phyloP scores from a whole-genome alignment of 53 echinoderm and acorn worm genomes.

The Glandiceps talaboti region DNA sequence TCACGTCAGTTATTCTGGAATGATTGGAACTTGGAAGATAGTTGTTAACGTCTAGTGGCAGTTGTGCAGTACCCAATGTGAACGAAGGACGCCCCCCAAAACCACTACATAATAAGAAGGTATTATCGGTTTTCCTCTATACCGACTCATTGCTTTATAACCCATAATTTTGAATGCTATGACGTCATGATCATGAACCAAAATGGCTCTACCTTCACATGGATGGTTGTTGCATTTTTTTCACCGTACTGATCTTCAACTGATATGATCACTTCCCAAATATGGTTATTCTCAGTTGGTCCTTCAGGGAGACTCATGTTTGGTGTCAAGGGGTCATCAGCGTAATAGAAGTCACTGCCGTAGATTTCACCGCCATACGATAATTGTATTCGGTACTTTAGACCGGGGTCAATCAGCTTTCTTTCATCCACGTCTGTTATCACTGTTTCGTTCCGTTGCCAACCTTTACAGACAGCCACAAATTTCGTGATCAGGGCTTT shows the following conservation, averaged over 20 bases:
- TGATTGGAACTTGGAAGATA: too few relatives aligned
- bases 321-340: background rate
- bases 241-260: background rate
- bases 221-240: background rate
- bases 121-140: too few relatives aligned
- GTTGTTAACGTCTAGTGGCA: too few relatives aligned
- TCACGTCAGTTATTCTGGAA: too few relatives aligned
- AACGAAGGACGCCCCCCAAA: too few relatives aligned
- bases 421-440: background rate
- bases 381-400: background rate
- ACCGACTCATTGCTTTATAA: too few relatives aligned
- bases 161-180: too few relatives aligned
- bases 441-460: background rate
- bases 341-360: background rate
- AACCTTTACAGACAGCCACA: background rate
- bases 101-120: too few relatives aligned
- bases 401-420: background rate
- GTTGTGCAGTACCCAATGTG: too few relatives aligned
- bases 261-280: background rate
- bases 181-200: too few relatives aligned
- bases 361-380: background rate
- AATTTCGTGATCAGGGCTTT: background rate
- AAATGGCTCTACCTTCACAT: background rate
- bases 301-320: background rate
- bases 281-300: background rate